phyloP scores from a whole-genome alignment of 2,797 vertebrate species.

The Coracias cyanogaster region DNA sequence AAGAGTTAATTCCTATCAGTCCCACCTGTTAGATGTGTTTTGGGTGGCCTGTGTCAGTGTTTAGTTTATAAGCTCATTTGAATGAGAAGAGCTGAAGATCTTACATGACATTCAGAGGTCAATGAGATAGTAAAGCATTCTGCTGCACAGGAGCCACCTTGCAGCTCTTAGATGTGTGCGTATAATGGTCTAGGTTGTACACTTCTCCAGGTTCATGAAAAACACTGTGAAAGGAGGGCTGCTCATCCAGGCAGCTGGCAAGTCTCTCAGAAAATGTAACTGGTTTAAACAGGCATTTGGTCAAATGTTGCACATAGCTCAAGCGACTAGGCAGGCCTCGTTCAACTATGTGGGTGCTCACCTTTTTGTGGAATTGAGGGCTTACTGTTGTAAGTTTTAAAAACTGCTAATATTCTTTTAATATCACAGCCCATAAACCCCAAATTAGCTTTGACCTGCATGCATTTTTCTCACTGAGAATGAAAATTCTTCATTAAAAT shows the following conservation, averaged over 20 bases:
- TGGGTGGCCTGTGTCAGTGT: neutral
- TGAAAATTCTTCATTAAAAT: constrained; percentile 3
- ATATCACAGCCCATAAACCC: constrained; percentile 48
- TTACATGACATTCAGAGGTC: neutral
- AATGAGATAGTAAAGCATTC: neutral
- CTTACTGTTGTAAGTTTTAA: constrained; percentile 24
- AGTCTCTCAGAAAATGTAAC: neutral
- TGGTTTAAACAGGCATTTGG: neutral
- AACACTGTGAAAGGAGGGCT: neutral
- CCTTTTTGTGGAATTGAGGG: neutral
- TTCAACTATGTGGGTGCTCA: neutral
- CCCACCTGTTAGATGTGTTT: neutral
- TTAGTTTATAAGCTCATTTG: neutral
- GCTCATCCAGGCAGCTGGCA: neutral
- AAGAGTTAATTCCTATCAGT: neutral
- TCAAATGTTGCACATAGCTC: neutral
- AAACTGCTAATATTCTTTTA: constrained; percentile 9
- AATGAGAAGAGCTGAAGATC: neutral
- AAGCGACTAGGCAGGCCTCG: neutral
- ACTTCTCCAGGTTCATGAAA: neutral
- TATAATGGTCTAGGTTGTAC: neutral
- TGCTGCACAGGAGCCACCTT: neutral
- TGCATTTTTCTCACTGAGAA: neutral
- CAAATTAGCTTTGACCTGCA: constrained; percentile 28
- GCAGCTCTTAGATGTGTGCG: neutral